A percentile compares a stretch with the other conserved stretches of the same genome.
These are phyloP conservation scores for Anorthoa munda DNA, from an alignment of 2,888 invertebrate genomes.

Conservation along the genomic window DNA sequence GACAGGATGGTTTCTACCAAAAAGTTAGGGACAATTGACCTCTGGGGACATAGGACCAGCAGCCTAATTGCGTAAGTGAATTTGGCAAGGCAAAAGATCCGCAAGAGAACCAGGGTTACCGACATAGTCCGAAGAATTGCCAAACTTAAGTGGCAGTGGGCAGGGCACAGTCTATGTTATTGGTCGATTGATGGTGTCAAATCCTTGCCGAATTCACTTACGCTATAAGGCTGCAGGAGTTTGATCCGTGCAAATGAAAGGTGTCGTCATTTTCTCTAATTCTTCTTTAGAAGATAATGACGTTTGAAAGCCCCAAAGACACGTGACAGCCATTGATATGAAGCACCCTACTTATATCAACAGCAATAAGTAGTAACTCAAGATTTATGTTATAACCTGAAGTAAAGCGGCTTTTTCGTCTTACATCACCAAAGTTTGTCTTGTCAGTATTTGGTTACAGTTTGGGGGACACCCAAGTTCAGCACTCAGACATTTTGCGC, in stretches of 20 bases:
- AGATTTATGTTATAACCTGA: not conserved
- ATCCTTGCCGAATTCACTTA: too few relatives aligned
- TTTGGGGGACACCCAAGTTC: slow-evolving; percentile 36
- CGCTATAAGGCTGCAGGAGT: too few relatives aligned
- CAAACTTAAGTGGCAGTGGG: too few relatives aligned
- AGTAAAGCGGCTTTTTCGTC: not conserved
- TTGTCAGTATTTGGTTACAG: slow-evolving; percentile 44
- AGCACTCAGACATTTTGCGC: slow-evolving; percentile 25
- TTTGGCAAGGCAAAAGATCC: not conserved
- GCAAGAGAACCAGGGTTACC: too few relatives aligned
- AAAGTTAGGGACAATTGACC: not conserved
- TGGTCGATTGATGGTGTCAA: too few relatives aligned
- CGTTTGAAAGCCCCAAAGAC: not conserved
- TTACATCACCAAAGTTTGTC: slow-evolving; percentile 17
- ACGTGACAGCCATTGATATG: too few relatives aligned
- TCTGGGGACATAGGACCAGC: too few relatives aligned
- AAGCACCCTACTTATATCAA: not conserved
- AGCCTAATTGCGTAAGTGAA: too few relatives aligned
- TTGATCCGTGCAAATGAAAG: not conserved
- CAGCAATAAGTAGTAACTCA: not conserved
- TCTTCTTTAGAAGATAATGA: not conserved
- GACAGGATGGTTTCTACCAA: too few relatives aligned
- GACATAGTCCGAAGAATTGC: too few relatives aligned
- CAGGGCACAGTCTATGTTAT: too few relatives aligned
- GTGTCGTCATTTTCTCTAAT: not conserved